These are phyloP conservation scores for Chymomyza amoena DNA, from an alignment of 2,888 invertebrate species.

Conservation along the genomic window DNA sequence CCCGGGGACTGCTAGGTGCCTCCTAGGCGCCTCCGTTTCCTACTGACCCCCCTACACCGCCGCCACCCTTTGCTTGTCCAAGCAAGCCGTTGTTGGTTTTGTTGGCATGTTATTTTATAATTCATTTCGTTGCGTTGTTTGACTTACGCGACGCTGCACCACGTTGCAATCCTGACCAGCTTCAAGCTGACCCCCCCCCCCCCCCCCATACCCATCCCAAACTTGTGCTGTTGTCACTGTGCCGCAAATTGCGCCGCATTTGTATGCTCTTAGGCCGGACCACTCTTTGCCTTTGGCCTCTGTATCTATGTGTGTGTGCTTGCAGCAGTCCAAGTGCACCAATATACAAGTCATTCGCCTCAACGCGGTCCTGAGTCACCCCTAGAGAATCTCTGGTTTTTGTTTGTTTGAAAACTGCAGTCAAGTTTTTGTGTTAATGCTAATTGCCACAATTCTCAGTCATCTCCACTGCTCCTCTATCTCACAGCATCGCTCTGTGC, in stretches of 20 bases:
- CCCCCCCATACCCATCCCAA: background rate
- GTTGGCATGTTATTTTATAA: slow-evolving; percentile 72
- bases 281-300: slow-evolving; percentile 10
- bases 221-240: slow-evolving; percentile 50
- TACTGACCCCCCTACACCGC: background rate
- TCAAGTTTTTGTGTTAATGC: slow-evolving; percentile 57
- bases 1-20: slow-evolving; percentile 18
- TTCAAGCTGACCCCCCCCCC: background rate
- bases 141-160: slow-evolving; percentile 51
- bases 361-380: slow-evolving; percentile 6
- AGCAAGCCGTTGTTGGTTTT: slow-evolving; percentile 46
- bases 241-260: slow-evolving; percentile 67
- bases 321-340: slow-evolving; percentile 33
- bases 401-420: slow-evolving; percentile 60
- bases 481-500: background rate
- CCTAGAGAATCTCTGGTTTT: slow-evolving; percentile 12
- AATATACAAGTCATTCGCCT: slow-evolving; percentile 67
- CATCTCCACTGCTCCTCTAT: background rate
- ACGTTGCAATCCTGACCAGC: slow-evolving; percentile 20
- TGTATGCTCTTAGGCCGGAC: slow-evolving; percentile 57
- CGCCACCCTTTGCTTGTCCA: background rate
- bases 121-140: slow-evolving; percentile 71
- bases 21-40: too few species aligned
- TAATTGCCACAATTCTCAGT: slow-evolving; percentile 49
- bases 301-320: background rate